A percentile compares a stretch with the other conserved stretches of the same genome.
These are phyloP conservation scores for Phainopepla nitens DNA, from an alignment of 2,113 vertebrate species.

Conservation along the genomic window DNA sequence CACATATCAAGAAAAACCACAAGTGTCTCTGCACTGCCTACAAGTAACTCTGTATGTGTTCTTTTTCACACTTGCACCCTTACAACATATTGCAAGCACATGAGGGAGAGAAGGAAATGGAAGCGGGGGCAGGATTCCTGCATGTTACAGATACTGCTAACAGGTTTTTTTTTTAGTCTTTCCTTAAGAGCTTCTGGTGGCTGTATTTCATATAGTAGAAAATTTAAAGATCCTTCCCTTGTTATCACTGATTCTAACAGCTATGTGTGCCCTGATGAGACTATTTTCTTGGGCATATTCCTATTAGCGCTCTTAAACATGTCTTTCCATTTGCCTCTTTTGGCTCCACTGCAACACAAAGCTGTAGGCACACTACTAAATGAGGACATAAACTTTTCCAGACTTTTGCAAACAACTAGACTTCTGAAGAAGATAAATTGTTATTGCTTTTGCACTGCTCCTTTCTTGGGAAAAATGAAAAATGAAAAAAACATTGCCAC, in stretches of 20 bases:
- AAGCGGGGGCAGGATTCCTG: neutral
- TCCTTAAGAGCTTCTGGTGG: neutral
- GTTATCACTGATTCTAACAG: slow-evolving; percentile 2
- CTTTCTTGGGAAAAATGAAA: neutral
- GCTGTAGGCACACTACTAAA: neutral
- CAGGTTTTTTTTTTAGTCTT: neutral
- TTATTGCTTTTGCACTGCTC: slow-evolving; percentile 19
- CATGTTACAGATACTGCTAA: neutral
- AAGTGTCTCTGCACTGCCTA: neutral
- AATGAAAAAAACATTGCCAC: neutral
- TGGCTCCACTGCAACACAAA: neutral
- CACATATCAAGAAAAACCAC: neutral
- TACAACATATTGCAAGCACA: neutral
- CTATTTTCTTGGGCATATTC: neutral
- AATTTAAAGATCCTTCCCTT: slow-evolving; percentile 24
- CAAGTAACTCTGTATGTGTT: neutral
- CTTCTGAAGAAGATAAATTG: slow-evolving; percentile 39
- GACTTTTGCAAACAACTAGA: neutral
- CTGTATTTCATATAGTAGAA: neutral
- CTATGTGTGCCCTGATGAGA: neutral
- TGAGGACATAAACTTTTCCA: slow-evolving; percentile 20
- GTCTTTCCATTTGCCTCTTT: neutral
- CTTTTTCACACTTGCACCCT: neutral
- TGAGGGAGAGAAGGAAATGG: neutral
- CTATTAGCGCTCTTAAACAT: neutral